A percentile compares a stretch with the other conserved stretches of the same genome.
These are phyloP conservation scores for Tragelaphus scriptus DNA, from an alignment of 2,113 vertebrate species.

Conservation along the genomic window DNA sequence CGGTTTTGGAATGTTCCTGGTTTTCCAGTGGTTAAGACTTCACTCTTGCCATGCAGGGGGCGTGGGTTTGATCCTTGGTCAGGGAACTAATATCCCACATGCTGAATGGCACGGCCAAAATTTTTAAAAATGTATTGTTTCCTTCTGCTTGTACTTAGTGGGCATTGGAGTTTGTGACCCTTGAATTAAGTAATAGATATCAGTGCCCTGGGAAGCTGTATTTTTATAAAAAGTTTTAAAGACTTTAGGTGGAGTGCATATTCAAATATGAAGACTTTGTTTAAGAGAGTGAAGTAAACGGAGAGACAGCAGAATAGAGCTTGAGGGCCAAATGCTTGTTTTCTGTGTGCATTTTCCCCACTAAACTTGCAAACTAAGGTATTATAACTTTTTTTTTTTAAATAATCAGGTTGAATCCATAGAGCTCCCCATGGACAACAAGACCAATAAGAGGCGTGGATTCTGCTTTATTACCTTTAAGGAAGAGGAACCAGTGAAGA, in stretches of 20 bases:
- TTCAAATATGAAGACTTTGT: background rate
- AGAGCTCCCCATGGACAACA: slow-evolving; percentile 99
- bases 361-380: background rate
- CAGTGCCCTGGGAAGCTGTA: background rate
- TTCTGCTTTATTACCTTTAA: slow-evolving; percentile 99
- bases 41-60: background rate
- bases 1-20: background rate
- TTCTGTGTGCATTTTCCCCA: background rate
- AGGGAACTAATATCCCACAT: background rate
- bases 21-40: background rate
- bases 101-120: background rate
- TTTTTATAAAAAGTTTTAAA: background rate
- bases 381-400: background rate
- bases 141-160: background rate
- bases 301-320: background rate
- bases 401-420: slow-evolving; percentile 91
- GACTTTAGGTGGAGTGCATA: background rate
- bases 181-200: background rate
- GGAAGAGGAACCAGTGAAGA: slow-evolving; percentile 97
- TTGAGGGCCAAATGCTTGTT: background rate
- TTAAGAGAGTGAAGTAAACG: background rate
- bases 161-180: slow-evolving; percentile 8
- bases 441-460: slow-evolving; percentile 98
- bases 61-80: background rate
- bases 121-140: background rate